These are phyloP conservation scores for Platyrinchus mystaceus DNA, from an alignment of 2,797 vertebrate genomes.

Conservation along the genomic window DNA sequence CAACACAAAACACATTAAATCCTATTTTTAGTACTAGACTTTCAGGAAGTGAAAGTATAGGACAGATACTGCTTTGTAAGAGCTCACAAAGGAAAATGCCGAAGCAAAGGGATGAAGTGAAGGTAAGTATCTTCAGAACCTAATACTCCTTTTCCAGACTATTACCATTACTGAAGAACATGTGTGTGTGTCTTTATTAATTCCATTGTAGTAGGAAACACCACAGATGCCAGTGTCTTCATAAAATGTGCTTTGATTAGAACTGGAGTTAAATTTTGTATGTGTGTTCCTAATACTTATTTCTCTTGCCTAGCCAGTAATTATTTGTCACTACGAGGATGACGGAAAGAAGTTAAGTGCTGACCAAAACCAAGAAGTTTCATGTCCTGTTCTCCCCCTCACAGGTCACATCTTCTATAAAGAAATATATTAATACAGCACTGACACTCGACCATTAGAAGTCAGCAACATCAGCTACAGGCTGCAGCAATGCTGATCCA, in stretches of 20 bases:
- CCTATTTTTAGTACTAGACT: background rate
- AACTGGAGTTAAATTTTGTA: background rate
- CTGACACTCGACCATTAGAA: background rate
- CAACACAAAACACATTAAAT: background rate
- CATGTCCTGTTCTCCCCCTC: rapidly evolving
- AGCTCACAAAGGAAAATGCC: background rate
- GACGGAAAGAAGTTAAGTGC: background rate
- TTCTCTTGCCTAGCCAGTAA: background rate
- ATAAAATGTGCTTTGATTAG: background rate
- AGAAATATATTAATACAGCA: background rate
- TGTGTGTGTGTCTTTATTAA: background rate
- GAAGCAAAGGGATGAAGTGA: background rate
- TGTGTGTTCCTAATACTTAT: background rate
- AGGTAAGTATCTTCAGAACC: background rate
- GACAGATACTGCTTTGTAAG: background rate
- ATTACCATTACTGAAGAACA: background rate
- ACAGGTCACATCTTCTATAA: background rate
- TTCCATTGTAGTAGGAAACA: background rate
- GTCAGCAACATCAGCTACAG: background rate
- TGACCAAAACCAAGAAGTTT: background rate
- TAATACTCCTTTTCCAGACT: background rate
- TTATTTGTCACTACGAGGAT: background rate
- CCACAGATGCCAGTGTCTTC: background rate
- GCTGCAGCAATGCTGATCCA: background rate
- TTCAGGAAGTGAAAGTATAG: background rate